Evolutionary conservation across 2,113 vertebrate genomes (phyloP), one percentile per base, ranked within the genome.

Genomic region (Dipodomys merriami): DNA sequence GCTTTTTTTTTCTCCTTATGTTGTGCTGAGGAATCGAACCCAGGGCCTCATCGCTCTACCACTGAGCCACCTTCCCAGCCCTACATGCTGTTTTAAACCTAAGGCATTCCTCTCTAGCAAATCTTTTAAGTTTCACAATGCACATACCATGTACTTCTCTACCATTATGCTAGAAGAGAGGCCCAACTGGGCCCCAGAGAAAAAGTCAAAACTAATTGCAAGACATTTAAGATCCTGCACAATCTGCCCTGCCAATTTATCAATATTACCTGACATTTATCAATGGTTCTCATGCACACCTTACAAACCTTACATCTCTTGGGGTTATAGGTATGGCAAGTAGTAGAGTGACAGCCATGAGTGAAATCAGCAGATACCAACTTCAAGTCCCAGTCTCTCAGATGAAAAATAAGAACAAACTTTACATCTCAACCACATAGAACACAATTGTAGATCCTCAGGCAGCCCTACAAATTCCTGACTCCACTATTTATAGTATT

Each of bases 401-500:
- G 49, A 12, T 49, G 49, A 49, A 49, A 49, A 49, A 12, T 49
- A 49, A 49, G 12, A 49, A 49, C 49, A 49, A 49, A 49, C 49
- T 49, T 49, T 49, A 69, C 20, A 62, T n/a, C n/a, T 39, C 23
- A 35, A 44, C 27, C 25, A 82, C 6, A 62, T 3, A 91, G 16
- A 94, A 85, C n/a, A 90, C 33, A 90, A 86, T 6, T 84, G 9
- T 11, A 90, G 57, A 33, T 65, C 67, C 67, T 49, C 53, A 80
- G 65, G 33, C 6, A 74, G 22, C 18, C 39, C 72, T 87, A 20
- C 44, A 67, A 57, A 78, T 72, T 84, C 73, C 86, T 84, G 33
- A 77, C 35, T 81, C 72, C 57, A 81, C 8, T 53, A 72, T 69
- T 49, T 4, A 89, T 7, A 19, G 44, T 33, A 71, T 83, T 71